phyloP scores from a whole-genome alignment of 2,888 invertebrate genomes.

The Pyrrhia umbra region DNA sequence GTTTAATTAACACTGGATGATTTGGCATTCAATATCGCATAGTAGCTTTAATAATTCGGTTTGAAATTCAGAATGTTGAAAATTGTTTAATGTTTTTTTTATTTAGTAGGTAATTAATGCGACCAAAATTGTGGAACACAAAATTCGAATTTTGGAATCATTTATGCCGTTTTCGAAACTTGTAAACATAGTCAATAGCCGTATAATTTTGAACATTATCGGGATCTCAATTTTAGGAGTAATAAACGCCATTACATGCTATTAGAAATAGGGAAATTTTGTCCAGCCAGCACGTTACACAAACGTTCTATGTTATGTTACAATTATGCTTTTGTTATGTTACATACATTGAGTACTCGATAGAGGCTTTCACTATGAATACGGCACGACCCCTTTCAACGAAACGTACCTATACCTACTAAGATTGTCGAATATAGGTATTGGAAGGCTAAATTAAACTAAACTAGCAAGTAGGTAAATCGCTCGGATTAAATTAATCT shows the following conservation, averaged over 20 bases:
- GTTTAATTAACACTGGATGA: no score
- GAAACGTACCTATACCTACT: no score
- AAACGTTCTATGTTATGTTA: conserved; percentile 37
- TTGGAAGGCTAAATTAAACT: no score
- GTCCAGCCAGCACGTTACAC: background rate
- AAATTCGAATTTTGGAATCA: background rate
- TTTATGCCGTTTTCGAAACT: background rate
- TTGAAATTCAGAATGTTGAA: no score
- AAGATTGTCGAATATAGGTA: no score
- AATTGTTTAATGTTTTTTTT: no score
- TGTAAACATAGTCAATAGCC: background rate
- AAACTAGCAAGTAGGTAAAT: no score
- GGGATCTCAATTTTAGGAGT: background rate
- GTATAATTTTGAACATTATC: background rate
- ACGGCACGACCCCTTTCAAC: background rate
- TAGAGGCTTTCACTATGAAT: conserved; percentile 4
- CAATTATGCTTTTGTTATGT: conserved; percentile 38
- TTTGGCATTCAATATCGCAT: no score
- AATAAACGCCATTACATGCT: background rate
- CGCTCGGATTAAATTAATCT: no score
- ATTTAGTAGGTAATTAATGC: no score
- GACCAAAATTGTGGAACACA: no score
- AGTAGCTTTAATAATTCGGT: no score
- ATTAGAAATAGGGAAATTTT: conserved; percentile 3
- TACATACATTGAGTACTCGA: background rate